Percentiles rank a stretch among this genome's conserved stretches.
Conservation (phyloP, 1,140 invertebrate genomes). For the Drosophila suzukii region DNA sequence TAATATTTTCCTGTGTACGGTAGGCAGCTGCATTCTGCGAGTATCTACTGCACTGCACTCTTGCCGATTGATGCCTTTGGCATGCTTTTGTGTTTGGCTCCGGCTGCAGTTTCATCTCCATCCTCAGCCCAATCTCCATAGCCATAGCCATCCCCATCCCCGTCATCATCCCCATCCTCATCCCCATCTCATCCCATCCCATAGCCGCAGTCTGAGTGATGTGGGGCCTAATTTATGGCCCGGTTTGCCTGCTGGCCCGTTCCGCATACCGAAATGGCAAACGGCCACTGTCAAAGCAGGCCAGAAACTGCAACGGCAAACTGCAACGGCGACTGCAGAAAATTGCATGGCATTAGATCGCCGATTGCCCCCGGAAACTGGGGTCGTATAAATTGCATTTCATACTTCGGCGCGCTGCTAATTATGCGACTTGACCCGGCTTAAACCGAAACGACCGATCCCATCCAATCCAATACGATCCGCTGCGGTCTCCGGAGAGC, state of each 20-base stretch:
- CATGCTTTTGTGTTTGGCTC: conserved; percentile 60
- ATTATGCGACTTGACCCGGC: conserved; percentile 54
- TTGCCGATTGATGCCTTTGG: conserved; percentile 76
- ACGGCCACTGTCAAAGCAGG: conserved; percentile 66
- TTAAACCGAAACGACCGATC: conserved; percentile 4
- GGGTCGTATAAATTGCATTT: conserved; percentile 52
- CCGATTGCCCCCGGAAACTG: conserved; percentile 32
- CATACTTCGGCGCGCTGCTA: conserved; percentile 50
- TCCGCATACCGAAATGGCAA: conserved; percentile 59
- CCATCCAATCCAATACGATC: conserved; percentile 1
- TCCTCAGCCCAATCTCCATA: neutral
- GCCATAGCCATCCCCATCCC: neutral
- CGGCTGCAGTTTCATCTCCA: conserved; percentile 14
- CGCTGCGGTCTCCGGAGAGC: conserved; percentile 9
- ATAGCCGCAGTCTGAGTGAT: conserved; percentile 51
- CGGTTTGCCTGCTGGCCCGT: conserved; percentile 24
- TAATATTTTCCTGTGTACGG: neutral
- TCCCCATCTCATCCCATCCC: conserved; percentile 5
- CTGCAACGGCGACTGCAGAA: conserved; percentile 28
- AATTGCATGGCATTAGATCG: conserved; percentile 61
- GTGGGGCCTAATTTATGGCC: conserved; percentile 65
- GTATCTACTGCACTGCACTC: conserved; percentile 50
- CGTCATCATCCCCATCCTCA: conserved; percentile 1
- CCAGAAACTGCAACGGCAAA: conserved; percentile 16
- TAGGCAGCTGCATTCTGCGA: conserved; percentile 7